Evolutionary conservation across 2,888 invertebrate species (phyloP).

Genomic region (Rugalucina vietnamica): DNA sequence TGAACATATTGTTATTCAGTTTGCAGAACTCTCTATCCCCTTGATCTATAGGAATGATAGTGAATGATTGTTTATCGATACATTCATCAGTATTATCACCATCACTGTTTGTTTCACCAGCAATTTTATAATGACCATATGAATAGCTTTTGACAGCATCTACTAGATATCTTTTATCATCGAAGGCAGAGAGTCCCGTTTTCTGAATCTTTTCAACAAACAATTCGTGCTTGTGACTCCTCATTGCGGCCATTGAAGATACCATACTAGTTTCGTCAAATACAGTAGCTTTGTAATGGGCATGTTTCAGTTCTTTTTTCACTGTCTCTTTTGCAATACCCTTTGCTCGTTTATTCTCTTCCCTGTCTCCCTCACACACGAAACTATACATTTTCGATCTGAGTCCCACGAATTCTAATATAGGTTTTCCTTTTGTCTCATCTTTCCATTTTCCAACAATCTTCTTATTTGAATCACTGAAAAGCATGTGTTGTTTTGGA

Average conservation of each 20-base stretch:
- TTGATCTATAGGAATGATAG: too few species aligned
- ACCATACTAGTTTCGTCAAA: constrained; percentile 35
- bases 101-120: too few species aligned
- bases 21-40: too few species aligned
- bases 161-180: constrained; percentile 57
- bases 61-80: too few species aligned
- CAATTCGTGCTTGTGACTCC: constrained; percentile 51
- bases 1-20: too few species aligned
- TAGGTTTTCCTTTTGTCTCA: constrained; percentile 70
- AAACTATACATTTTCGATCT: constrained; percentile 51
- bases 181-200: constrained; percentile 49
- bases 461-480: constrained; percentile 70
- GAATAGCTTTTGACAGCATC: constrained; percentile 42
- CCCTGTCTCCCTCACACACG: constrained; percentile 15
- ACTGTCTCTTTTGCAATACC: constrained; percentile 52
- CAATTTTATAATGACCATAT: constrained; percentile 57
- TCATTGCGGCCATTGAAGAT: constrained; percentile 44
- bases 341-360: constrained; percentile 56
- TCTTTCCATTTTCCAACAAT: constrained; percentile 78
- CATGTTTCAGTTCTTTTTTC: constrained; percentile 53
- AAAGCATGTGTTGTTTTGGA: constrained; percentile 66
- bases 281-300: constrained; percentile 48
- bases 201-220: constrained; percentile 49
- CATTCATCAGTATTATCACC: too few species aligned
- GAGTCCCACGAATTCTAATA: constrained; percentile 72